Evolutionary conservation across 2,797 vertebrate genomes (phyloP), one percentile per base, ranked within the genome.

Genomic region (Sebastes jordani): DNA sequence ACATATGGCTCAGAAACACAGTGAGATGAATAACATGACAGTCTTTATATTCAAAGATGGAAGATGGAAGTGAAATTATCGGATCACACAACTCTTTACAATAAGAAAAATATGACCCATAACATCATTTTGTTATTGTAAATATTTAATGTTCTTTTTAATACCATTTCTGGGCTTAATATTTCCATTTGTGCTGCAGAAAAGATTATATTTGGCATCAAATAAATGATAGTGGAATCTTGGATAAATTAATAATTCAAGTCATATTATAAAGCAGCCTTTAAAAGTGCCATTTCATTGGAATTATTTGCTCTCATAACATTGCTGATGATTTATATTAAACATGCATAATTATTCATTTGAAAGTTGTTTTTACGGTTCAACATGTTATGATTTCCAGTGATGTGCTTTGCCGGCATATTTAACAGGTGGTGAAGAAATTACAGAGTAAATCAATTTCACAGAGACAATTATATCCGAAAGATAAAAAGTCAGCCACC

Each of bases 381-480:
- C 14, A 69, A 16, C 36, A 70, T 73, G 22, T 78, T 61, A 71
- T 30, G 4, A 61, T 56, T 49, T 65, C 4, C 68, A 56, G 22
- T 23, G 30, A 60, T 42, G 29, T 59, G 65, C 62, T 66, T 65
- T 73, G 42, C 64, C n/a, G n/a, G 56, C 14, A 69, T 65, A 80
- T 80, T 80, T 61, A 75, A 52, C 80, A 84, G 76, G 74, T 85
- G 74, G 49, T 46, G 11, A 63, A 55, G 16, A 59, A 82, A 80
- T 74, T 68, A 49, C n/a, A 71, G 55, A 68, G 63, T 61, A 61
- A 89, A 86, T 80, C 59, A 69, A 66, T 85, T 87, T 87, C 72
- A 76, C 76, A 81, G 54, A 70, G 23, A 72, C 29, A 80, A 73
- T 72, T 74, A 81, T 63, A 76, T 75, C 42, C 38, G 36, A 42